These are phyloP conservation scores for Homarus americanus DNA, from an alignment of 1,140 invertebrate genomes.

Conservation along the genomic window DNA sequence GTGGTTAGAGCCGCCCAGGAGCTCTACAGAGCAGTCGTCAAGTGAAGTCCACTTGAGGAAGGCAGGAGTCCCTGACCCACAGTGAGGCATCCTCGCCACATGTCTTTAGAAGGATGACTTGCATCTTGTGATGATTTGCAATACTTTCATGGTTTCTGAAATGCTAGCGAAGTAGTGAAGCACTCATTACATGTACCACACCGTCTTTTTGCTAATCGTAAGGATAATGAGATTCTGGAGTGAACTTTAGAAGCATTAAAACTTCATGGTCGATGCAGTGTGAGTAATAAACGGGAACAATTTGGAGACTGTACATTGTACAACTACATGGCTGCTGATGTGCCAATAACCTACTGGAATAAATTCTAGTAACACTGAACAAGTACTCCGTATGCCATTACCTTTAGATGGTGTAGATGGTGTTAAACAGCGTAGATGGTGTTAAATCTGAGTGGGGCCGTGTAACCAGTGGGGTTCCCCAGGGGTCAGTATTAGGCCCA, in stretches of 20 bases:
- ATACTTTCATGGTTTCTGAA: background rate
- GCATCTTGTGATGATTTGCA: background rate
- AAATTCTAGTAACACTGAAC: too few species aligned
- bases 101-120: background rate
- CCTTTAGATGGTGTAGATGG: too few species aligned
- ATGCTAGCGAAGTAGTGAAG: background rate
- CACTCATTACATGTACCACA: background rate
- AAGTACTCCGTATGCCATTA: too few species aligned
- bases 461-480: too few species aligned
- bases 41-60: background rate
- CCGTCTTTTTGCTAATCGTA: background rate
- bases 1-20: background rate
- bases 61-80: background rate
- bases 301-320: too few species aligned
- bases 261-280: too few species aligned
- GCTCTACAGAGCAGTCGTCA: background rate
- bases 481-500: too few species aligned
- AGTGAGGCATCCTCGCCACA: background rate
- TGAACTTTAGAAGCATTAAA: background rate
- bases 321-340: too few species aligned
- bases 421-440: too few species aligned
- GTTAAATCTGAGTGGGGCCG: too few species aligned
- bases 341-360: too few species aligned
- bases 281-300: too few species aligned
- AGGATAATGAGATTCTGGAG: background rate